Percentiles rank a stretch among this genome's conserved stretches.
Evolutionary conservation across 1,140 invertebrate species (phyloP).

Genomic region (Tyrophagus putrescentiae): DNA sequence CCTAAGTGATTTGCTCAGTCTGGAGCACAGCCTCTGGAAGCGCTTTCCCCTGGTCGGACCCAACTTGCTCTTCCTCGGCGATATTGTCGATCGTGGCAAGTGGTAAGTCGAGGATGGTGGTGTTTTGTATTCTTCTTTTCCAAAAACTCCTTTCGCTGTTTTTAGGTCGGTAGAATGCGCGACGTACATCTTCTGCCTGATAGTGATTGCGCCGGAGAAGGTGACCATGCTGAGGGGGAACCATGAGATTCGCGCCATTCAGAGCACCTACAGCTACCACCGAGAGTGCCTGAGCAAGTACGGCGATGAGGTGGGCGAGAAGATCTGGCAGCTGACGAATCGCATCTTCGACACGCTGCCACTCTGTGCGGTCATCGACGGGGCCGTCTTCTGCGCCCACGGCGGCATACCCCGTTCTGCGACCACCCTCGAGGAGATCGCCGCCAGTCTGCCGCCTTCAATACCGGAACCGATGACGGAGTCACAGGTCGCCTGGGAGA

Average conservation of each 20-base stretch:
- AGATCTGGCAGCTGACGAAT: slow-evolving; percentile 53
- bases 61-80: slow-evolving; percentile 47
- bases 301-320: slow-evolving; percentile 43
- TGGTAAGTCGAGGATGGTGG: no score
- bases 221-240: slow-evolving; percentile 46
- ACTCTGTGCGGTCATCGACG: slow-evolving; percentile 51
- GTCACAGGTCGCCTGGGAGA: slow-evolving; percentile 53
- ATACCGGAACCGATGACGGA: slow-evolving; percentile 46
- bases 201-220: slow-evolving; percentile 45
- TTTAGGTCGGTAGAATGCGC: slow-evolving; percentile 43
- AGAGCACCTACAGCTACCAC: slow-evolving; percentile 54
- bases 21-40: slow-evolving; percentile 46
- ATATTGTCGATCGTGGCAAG: slow-evolving; percentile 49
- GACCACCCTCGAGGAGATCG: slow-evolving; percentile 31
- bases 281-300: slow-evolving; percentile 50
- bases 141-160: no score
- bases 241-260: slow-evolving; percentile 48
- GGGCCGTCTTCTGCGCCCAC: slow-evolving; percentile 55
- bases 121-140: no score
- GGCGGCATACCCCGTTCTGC: slow-evolving; percentile 52
- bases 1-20: slow-evolving; percentile 42
- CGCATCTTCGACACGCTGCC: slow-evolving; percentile 52
- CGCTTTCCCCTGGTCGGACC: slow-evolving; percentile 43
- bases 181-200: slow-evolving; percentile 46
- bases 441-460: slow-evolving; percentile 39